Base-by-base conservation (phyloP, 2,888 invertebrate genomes). In the Cheilosia vulpina region DNA sequence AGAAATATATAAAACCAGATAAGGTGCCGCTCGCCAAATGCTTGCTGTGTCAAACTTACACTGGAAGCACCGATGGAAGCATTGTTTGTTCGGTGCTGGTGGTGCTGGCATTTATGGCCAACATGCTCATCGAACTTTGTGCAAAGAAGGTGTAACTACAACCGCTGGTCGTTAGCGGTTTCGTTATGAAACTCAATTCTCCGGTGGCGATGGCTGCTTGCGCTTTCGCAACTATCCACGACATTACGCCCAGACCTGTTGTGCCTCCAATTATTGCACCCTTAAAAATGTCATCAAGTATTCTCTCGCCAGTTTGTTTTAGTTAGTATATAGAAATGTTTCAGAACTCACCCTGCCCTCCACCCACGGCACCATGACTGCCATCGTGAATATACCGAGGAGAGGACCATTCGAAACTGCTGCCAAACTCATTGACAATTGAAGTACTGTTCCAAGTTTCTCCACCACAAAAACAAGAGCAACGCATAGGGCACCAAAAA, bases 331-430 rank as follows among this genome's bases (percentile, higher is more conserved):
- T 38, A 55, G 27, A 73, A 72, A 66, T 78, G 73, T 76, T 81
- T 65, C 52, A 45, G 55, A 84, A 87, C 89, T 88, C 91, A 94
- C 94, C 91, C 93, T 93, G 27, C 94, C 93, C 88, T 94, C 94
- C 0, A 94, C 93, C 94, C 94, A 95, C 0, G 96, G 96, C 85
- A 96, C 91, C 89, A 96, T 92, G 75, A 96, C 93, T 13, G 95
- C 96, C 90, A 95, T 94, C 13, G 94, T 94, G 89, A 96, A 96
- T 73, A 95, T 93, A 45, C 95, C 95, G 69, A 96, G 90, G 6
- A 95, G 92, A 2, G 96, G 95, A 11, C 95, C 96, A 88, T 94
- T 94, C 27, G 95, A 93, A 83, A 96, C 94, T 11, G 95, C 94
- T 41, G 94, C 93, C 66, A 95, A 91, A 62, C 94, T 95, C 89